These are phyloP conservation scores for Thera britannica DNA, from an alignment of 2,888 invertebrate species.

Conservation along the genomic window DNA sequence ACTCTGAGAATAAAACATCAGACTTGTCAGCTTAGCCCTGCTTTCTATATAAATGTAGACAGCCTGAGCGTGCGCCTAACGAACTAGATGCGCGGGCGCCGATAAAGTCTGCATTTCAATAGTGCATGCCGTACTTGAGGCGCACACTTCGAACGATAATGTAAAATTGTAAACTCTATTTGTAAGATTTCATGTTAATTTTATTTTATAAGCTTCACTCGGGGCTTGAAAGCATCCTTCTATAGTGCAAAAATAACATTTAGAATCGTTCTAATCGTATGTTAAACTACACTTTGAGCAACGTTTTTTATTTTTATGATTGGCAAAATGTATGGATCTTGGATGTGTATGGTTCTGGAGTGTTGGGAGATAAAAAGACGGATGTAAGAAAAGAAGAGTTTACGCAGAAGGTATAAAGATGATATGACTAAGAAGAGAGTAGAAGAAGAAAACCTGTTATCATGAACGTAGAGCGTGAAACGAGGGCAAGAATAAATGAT, in stretches of 20 bases:
- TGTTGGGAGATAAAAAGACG: too few relatives aligned
- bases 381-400: too few relatives aligned
- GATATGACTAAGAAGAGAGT: too few relatives aligned
- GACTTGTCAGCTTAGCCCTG: neutral
- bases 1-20: neutral
- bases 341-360: too few relatives aligned
- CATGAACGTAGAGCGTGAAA: too few relatives aligned
- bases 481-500: neutral
- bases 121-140: conserved; percentile 38
- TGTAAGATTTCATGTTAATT: conserved; percentile 11
- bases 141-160: conserved; percentile 29
- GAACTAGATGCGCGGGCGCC: conserved; percentile 73
- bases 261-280: neutral
- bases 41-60: conserved; percentile 25
- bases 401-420: too few relatives aligned
- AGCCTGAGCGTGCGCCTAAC: conserved; percentile 69
- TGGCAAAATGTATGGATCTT: too few relatives aligned
- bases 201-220: conserved; percentile 9
- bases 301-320: too few relatives aligned
- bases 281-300: neutral
- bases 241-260: neutral
- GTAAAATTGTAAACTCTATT: conserved; percentile 27
- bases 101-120: conserved; percentile 78
- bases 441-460: too few relatives aligned
- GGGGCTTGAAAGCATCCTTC: conserved; percentile 2